Conservation (phyloP, 1,140 invertebrate genomes). For the Magallana ariakensis region DNA sequence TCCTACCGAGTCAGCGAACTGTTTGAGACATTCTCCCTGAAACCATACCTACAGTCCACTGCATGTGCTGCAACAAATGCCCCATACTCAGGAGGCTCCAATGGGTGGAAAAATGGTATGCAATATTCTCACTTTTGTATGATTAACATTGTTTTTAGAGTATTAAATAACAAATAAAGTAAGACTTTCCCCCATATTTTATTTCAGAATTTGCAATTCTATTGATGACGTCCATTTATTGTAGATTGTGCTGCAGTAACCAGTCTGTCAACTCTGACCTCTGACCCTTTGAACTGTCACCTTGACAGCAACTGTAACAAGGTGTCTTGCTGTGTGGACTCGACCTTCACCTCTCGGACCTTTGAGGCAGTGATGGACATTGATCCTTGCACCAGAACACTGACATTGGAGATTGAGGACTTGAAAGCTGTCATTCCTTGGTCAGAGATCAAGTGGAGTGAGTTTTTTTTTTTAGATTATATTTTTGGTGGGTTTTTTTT, state of each 20-base stretch:
- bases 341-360: constrained; percentile 40
- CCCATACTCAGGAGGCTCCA: constrained; percentile 44
- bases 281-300: constrained; percentile 52
- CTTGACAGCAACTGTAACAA: constrained; percentile 48
- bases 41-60: constrained; percentile 36
- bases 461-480: background rate
- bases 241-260: constrained; percentile 41
- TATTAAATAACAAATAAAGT: too few species aligned
- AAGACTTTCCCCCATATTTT: too few species aligned
- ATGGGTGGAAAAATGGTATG: constrained; percentile 51
- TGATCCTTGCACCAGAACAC: constrained; percentile 42
- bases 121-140: too few species aligned
- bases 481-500: background rate
- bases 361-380: constrained; percentile 49
- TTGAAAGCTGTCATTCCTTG: constrained; percentile 26
- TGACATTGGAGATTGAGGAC: constrained; percentile 50
- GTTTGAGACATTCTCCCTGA: constrained; percentile 28
- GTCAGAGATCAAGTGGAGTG: constrained; percentile 38
- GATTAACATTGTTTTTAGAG: too few species aligned
- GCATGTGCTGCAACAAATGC: constrained; percentile 36
- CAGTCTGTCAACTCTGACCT: constrained; percentile 30
- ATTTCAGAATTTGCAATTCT: too few species aligned
- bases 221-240: constrained; percentile 10
- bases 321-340: constrained; percentile 50
- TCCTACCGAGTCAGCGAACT: constrained; percentile 47